phyloP scores from a whole-genome alignment of 2,888 invertebrate species.

The Dilophus febrilis region DNA sequence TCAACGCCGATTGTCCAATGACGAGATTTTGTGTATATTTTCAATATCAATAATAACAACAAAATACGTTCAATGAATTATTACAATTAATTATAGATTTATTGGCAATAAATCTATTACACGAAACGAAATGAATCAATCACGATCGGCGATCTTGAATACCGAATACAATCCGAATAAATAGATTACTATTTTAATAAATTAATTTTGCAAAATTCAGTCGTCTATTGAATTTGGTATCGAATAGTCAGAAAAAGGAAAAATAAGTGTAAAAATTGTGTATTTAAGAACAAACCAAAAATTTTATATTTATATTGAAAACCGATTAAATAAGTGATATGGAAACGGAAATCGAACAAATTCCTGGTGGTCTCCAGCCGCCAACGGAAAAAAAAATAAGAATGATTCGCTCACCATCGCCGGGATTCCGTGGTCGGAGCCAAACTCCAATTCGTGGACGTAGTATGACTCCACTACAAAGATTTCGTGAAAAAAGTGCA shows the following conservation, averaged over 20 bases:
- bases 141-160: too few species aligned
- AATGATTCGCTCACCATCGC: conserved; percentile 28
- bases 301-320: not conserved
- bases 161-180: too few species aligned
- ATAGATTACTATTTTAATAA: not conserved
- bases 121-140: too few species aligned
- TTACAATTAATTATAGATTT: too few species aligned
- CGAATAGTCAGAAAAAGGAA: conserved; percentile 26
- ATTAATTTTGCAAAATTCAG: conserved; percentile 17
- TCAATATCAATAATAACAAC: too few species aligned
- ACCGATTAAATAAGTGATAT: not conserved
- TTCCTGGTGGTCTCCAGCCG: conserved; percentile 17
- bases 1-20: too few species aligned
- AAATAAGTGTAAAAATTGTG: not conserved
- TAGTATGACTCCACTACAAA: conserved; percentile 26
- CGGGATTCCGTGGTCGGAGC: conserved; percentile 27
- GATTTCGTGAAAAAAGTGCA: conserved; percentile 19
- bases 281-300: not conserved
- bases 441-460: conserved; percentile 29
- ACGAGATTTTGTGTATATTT: too few species aligned
- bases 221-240: conserved; percentile 28
- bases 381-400: conserved; percentile 23
- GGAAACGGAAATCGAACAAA: conserved; percentile 1
- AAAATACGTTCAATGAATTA: too few species aligned
- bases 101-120: too few species aligned